Evolutionary conservation across 2,797 vertebrate genomes (phyloP), one percentile per base, ranked within the genome.

Genomic region (Pelobates cultripes): DNA sequence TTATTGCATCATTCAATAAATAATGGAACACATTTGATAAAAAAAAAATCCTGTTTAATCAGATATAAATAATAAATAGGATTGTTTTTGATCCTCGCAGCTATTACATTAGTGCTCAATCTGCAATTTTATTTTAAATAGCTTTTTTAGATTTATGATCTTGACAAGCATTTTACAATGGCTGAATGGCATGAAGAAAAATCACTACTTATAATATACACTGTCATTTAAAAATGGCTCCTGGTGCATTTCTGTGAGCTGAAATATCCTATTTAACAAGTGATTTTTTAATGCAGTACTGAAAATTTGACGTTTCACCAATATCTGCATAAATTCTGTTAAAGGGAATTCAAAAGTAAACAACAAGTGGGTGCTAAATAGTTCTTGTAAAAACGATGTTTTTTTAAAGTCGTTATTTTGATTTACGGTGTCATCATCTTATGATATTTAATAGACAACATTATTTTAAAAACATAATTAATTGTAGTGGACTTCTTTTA

Each of bases 61-160:
- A 81, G 72, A 81, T 81, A 81, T 70, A 44, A 81, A 74, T 81
- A 81, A 81, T 81, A 75, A 73, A 81, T 81, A 53, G 64, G 13
- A 15, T 74, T 81, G 53, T 75, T 81, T 81, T 75, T 81, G 14
- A 74, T 75, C 69, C 60, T 10, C 69, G 43, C 64, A 44, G 66
- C 57, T 81, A 81, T 75, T 70, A 73, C 74, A 75, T 81, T 75
- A 67, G 64, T 57, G 73, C 66, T 81, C 66, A 81, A 81, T 75
- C 28, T 61, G 73, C 73, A 81, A 60, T 81, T 75, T 81, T 81
- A 75, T 75, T 75, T 81, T 75, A 81, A 75, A 81, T 81, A 70
- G 79, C 79, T 81, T 81, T 64, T 81, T 81, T 75, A 81, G 79
- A 81, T 81, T 81, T 81, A 81, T 81, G 72, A 70, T 70, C 79